Evolutionary conservation across 1,140 invertebrate genomes (phyloP), one percentile per base, ranked within the genome.

Genomic region (Lasaia peninsularis): DNA sequence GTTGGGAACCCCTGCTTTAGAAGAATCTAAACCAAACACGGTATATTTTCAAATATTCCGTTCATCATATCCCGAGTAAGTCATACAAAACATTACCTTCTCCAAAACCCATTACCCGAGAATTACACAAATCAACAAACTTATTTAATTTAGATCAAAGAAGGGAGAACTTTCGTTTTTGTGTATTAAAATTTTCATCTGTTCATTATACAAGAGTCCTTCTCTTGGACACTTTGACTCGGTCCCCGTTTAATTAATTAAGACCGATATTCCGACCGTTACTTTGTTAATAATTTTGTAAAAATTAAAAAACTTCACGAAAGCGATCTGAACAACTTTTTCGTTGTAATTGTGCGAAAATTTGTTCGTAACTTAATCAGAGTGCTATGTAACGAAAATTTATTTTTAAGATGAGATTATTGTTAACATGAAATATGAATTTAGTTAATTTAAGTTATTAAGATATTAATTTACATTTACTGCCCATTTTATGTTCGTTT

Each of bases 161-260:
- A 44, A 44, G 40, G 40, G 40, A 44, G 18, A 44, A 44, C 40
- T 44, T 44, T 44, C 40, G 40, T 44, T 44, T 44, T 44, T 44
- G 40, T 44, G 18, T 44, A 44, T 44, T 44, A 44, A 44, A 44
- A 44, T 44, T 44, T 44, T 44, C 40, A 44, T 44, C 40, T 44
- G 16, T 44, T 44, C 40, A 44, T 44, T 44, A 44, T 44, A 44
- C 40, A 11, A 44, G 40, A 44, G 18, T 44, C 20, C 40, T 44
- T 11, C 18, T 16, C 40, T 21, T 44, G 40, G 40, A 44, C 18
- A 44, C 20, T 44, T 44, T 44, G 18, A 44, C 40, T 44, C 18
- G 9, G 40, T 44, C 18, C 18, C 40, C 20, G 18, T 44, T 16
- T 44, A 44, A 44, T 44, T 44, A 44, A 44, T 44, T 44, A 44